Base-by-base conservation (phyloP, 2,888 invertebrate species). In the Catocala nupta region DNA sequence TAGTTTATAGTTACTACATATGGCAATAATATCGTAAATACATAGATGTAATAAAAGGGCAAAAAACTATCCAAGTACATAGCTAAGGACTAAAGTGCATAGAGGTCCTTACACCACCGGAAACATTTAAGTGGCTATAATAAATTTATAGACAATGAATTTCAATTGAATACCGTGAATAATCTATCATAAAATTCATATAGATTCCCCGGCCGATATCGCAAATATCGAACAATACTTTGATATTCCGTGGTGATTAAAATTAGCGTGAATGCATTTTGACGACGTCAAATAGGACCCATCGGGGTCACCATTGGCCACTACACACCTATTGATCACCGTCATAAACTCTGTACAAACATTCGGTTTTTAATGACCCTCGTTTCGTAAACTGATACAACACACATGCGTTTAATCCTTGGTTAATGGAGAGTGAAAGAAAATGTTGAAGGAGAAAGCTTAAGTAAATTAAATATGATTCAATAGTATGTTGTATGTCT, bases 311-410 rank as follows among this genome's bases (percentile, higher is more conserved):
- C 50, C 55, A 36, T 59, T 59, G 57, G 56, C 69, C 76, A 77
- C 65, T 68, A 64, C 47, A 53, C 48, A 47, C 52, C 68, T 66
- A 75, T 78, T 76, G 77, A 76, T 78, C 53, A 69, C 36, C 59
- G 49, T 77, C 81, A 73, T 81, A 79, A 81, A 81, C 11, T 66
- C 67, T 70, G 58, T 49, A 64, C 77, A 75, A 70, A 75, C 79
- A 71, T 72, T 79, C 58, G 63, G 68, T 56, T 68, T 72, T 76
- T 79, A 70, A 78, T 68, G 48, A 55, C 57, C 55, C 13, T 34
- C 10, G 55, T 77, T 76, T 61, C 70, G 70, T 71, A 77, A 77
- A 73, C 68, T 62, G 45, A 60, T 52, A 65, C 63, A 64, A 49
- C 55, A 51, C 13, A 47, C 47, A 34, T 44, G 9, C 12, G n/a